Conservation (phyloP, 2,113 vertebrate species). For the Cranoglanis bouderius region DNA sequence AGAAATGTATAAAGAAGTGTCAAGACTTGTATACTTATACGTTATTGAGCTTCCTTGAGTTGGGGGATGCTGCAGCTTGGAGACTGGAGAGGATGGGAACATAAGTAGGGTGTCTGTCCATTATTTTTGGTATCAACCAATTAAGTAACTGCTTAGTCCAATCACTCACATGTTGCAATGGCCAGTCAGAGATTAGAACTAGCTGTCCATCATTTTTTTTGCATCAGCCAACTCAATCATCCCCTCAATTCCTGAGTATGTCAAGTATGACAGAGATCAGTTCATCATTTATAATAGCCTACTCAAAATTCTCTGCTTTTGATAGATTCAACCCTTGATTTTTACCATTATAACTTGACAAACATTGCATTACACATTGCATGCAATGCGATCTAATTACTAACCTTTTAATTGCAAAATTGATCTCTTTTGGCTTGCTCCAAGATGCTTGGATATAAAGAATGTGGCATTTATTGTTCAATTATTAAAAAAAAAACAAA, state of each 20-base stretch:
- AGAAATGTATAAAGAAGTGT: neutral
- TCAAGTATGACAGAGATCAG: neutral
- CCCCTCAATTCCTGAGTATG: neutral
- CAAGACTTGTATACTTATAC: neutral
- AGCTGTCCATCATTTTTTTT: neutral
- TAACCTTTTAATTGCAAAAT: neutral
- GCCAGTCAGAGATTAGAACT: neutral
- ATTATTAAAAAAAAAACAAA: neutral
- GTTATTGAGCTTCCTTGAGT: neutral
- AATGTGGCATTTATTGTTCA: neutral
- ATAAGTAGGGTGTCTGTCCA: neutral
- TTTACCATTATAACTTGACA: neutral
- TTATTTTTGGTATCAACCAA: neutral
- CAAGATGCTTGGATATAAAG: neutral
- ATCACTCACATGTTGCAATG: neutral
- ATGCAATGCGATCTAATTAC: neutral
- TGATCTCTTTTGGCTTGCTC: neutral
- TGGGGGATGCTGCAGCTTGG: neutral
- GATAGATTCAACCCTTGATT: neutral
- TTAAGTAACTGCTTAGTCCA: neutral
- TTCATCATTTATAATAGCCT: neutral
- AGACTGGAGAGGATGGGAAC: neutral
- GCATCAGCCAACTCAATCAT: neutral
- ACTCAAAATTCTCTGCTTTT: neutral
- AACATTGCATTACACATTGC: neutral